phyloP scores from a whole-genome alignment of 2,113 vertebrate species.

The Fukomys damarensis region DNA sequence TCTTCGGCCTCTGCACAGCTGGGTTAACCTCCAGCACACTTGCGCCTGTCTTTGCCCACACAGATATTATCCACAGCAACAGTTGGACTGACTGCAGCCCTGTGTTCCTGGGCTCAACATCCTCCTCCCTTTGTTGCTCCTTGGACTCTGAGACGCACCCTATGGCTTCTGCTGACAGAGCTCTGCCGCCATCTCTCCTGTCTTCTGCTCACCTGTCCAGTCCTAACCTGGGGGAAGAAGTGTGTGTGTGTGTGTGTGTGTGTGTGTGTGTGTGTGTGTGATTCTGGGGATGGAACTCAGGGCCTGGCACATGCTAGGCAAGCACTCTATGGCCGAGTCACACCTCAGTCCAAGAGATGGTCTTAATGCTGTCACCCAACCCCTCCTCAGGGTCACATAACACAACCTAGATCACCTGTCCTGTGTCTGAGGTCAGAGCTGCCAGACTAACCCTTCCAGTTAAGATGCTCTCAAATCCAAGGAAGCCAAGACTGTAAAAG shows the following conservation, averaged over 20 bases:
- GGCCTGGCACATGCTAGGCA: not conserved
- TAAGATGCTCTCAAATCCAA: not conserved
- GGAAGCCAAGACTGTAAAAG: not conserved
- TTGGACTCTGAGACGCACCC: not conserved
- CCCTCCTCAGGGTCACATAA: not conserved
- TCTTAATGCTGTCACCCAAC: not conserved
- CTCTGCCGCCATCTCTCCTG: not conserved
- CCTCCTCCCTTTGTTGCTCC: not conserved
- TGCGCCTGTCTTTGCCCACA: not conserved
- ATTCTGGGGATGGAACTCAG: not conserved
- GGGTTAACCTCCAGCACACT: not conserved
- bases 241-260: not conserved
- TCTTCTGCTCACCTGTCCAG: not conserved
- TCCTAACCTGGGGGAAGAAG: not conserved
- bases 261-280: not conserved
- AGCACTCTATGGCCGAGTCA: not conserved
- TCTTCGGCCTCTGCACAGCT: not conserved
- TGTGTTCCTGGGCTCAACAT: not conserved
- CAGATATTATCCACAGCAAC: not conserved
- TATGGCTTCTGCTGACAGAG: not conserved
- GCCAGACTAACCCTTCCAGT: not conserved
- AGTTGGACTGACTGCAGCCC: not conserved
- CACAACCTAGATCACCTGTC: not conserved
- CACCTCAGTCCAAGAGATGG: not conserved
- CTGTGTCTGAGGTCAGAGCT: not conserved